Conservation (phyloP, 1,140 invertebrate genomes). For the Antheraea mylitta region DNA sequence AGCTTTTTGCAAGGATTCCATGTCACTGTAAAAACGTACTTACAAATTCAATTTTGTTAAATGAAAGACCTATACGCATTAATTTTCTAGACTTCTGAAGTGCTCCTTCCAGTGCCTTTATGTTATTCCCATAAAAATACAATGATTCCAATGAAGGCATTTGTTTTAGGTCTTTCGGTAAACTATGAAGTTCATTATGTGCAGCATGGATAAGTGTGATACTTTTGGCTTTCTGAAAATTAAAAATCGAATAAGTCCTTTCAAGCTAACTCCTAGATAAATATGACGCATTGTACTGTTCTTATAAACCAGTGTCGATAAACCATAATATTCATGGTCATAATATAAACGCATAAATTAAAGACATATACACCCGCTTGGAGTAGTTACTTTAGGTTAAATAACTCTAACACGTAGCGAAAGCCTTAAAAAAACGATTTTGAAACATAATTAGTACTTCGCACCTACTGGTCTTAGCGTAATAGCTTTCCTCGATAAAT, state of each 20-base stretch:
- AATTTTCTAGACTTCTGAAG: conserved; percentile 83
- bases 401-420: too few relatives aligned
- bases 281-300: neutral
- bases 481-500: too few relatives aligned
- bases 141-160: conserved; percentile 83
- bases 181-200: conserved; percentile 83
- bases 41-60: conserved; percentile 87
- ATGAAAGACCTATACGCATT: conserved; percentile 82
- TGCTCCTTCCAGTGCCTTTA: conserved; percentile 84
- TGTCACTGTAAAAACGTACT: conserved; percentile 54
- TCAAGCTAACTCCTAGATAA: neutral
- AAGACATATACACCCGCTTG: too few relatives aligned
- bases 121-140: conserved; percentile 85
- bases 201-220: conserved; percentile 85
- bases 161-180: conserved; percentile 84
- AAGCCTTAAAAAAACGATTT: too few relatives aligned
- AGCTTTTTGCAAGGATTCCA: neutral
- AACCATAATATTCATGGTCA: neutral
- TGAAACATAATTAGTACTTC: too few relatives aligned
- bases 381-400: too few relatives aligned
- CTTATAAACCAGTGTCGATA: too few relatives aligned
- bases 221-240: conserved; percentile 79
- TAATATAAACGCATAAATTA: neutral
- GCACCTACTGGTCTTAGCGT: too few relatives aligned
- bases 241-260: conserved; percentile 5